phyloP scores from a whole-genome alignment of 2,113 vertebrate species.

The Opisthocomus hoazin region DNA sequence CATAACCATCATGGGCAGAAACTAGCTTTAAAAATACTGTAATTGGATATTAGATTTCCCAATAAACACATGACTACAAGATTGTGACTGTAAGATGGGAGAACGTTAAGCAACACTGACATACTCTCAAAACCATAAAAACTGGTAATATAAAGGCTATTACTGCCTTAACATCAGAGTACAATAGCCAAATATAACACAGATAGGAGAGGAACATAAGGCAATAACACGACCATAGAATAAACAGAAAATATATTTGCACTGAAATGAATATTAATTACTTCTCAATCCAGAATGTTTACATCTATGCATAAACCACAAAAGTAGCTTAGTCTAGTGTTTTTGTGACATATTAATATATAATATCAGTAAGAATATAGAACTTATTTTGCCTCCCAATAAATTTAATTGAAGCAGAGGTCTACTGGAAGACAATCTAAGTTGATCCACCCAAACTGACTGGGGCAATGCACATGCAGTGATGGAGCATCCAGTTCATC shows the following conservation, averaged over 20 bases:
- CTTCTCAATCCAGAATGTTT: not conserved
- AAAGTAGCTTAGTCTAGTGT: not conserved
- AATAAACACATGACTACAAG: not conserved
- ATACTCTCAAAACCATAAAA: not conserved
- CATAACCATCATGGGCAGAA: not conserved
- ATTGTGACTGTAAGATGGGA: not conserved
- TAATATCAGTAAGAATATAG: not conserved
- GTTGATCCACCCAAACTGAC: not conserved
- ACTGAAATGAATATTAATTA: not conserved
- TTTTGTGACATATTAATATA: not conserved
- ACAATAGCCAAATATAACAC: not conserved
- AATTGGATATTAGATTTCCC: not conserved
- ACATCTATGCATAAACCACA: not conserved
- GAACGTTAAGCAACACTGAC: not conserved
- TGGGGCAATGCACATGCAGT: rapidly evolving
- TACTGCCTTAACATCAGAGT: not conserved
- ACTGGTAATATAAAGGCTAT: not conserved
- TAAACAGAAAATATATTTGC: not conserved
- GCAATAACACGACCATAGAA: not conserved
- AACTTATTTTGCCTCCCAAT: not conserved
- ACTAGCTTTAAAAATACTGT: not conserved
- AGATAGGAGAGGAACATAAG: not conserved
- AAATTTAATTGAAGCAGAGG: not conserved
- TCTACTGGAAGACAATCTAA: not conserved
- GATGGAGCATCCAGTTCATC: not conserved